A percentile compares a stretch with the other conserved stretches of the same genome.
Conservation (phyloP, 2,888 invertebrate genomes). For the Thymelicus sylvestris region DNA sequence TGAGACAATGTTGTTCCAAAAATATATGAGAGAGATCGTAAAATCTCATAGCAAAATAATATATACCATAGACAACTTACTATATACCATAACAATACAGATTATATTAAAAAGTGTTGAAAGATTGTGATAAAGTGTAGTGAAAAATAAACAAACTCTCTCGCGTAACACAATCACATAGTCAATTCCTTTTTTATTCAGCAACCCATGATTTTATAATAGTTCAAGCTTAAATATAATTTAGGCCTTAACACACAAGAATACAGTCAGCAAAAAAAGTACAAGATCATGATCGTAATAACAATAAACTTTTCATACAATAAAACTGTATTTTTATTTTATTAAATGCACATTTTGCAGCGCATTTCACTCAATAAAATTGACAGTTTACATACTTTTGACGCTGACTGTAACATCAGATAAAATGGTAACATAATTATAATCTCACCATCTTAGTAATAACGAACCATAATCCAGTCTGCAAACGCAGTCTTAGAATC, state of each 20-base stretch:
- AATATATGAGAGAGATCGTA: constrained; percentile 30
- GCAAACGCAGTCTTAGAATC: not conserved
- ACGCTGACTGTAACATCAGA: not conserved
- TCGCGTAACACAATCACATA: constrained; percentile 32
- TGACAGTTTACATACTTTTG: not conserved
- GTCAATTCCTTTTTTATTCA: constrained; percentile 36
- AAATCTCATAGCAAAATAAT: constrained; percentile 31
- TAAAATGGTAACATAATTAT: not conserved
- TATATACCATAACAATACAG: not conserved
- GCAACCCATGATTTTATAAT: constrained; percentile 23
- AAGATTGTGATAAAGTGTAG: constrained; percentile 20
- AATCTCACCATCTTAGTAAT: not conserved
- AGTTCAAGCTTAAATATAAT: constrained; percentile 13
- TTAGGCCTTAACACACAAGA: constrained; percentile 34
- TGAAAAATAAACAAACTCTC: constrained; percentile 25
- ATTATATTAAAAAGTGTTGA: not conserved
- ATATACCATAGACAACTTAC: constrained; percentile 12
- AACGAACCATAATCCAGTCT: not conserved
- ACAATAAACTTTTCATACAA: not conserved
- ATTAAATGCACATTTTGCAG: too few species aligned
- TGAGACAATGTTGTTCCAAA: constrained; percentile 29
- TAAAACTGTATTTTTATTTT: too few species aligned
- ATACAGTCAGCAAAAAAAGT: constrained; percentile 38
- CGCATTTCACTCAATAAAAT: not conserved
- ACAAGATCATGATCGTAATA: not conserved